Conservation (phyloP, 2,888 invertebrate genomes). For the Oscheius sp. region DNA sequence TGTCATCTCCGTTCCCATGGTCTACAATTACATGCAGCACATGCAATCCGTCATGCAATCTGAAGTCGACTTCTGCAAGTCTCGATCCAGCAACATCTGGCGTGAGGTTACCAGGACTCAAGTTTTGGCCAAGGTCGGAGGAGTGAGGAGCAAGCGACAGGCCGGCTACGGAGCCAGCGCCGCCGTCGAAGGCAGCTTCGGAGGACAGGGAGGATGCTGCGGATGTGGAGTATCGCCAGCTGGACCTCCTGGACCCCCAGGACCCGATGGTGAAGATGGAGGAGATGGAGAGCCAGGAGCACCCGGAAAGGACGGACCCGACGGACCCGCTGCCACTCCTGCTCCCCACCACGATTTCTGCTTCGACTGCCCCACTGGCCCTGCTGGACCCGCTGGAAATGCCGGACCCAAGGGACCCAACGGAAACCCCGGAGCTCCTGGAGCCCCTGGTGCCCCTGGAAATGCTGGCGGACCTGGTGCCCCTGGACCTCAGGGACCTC, state of each 20-base stretch:
- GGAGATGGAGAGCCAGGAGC: slow-evolving; percentile 56
- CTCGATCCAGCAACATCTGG: slow-evolving; percentile 67
- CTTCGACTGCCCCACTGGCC: slow-evolving; percentile 64
- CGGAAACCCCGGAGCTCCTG: slow-evolving; percentile 61
- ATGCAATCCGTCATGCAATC: slow-evolving; percentile 67
- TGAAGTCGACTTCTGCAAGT: slow-evolving; percentile 68
- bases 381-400: slow-evolving; percentile 60
- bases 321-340: slow-evolving; percentile 63
- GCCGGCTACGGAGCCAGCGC: slow-evolving; percentile 58
- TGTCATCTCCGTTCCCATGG: slow-evolving; percentile 66
- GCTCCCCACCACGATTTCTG: slow-evolving; percentile 61
- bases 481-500: slow-evolving; percentile 55
- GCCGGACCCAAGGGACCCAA: slow-evolving; percentile 63
- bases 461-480: slow-evolving; percentile 61
- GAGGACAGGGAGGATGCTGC: slow-evolving; percentile 37
- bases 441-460: slow-evolving; percentile 65
- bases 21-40: slow-evolving; percentile 71
- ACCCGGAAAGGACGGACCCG: slow-evolving; percentile 64
- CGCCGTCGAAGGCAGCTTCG: slow-evolving; percentile 43
- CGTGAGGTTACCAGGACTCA: slow-evolving; percentile 67
- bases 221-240: slow-evolving; percentile 40
- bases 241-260: slow-evolving; percentile 45
- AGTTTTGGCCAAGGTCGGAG: slow-evolving; percentile 60
- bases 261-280: slow-evolving; percentile 40
- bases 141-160: slow-evolving; percentile 56